phyloP scores from a whole-genome alignment of 2,113 vertebrate genomes.

The Laticauda colubrina region DNA sequence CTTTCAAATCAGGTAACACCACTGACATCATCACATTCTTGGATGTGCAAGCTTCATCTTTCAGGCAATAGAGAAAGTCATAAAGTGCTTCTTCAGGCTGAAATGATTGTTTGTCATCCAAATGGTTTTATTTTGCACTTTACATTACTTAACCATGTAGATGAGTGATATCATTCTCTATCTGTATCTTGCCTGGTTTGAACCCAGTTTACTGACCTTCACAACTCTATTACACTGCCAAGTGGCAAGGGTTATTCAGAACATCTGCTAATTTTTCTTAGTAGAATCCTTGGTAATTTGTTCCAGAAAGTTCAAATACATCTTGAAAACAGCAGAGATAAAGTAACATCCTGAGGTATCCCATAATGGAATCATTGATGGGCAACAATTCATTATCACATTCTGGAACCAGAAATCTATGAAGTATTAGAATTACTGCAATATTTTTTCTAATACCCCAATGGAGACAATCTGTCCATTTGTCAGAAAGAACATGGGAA shows the following conservation, averaged over 20 bases:
- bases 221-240: neutral
- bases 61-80: neutral
- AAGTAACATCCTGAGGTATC: neutral
- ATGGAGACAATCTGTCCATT: neutral
- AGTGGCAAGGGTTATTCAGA: neutral
- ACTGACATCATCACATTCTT: neutral
- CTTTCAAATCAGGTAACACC: neutral
- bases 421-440: neutral
- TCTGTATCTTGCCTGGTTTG: neutral
- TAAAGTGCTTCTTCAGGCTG: neutral
- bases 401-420: neutral
- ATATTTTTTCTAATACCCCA: neutral
- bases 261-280: neutral
- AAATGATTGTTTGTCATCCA: neutral
- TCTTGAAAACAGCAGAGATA: neutral
- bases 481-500: neutral
- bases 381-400: neutral
- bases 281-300: neutral
- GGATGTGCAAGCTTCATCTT: neutral
- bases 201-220: neutral
- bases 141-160: neutral
- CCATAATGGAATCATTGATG: neutral
- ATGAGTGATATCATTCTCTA: neutral
- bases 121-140: neutral
- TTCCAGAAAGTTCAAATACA: neutral